A percentile compares a stretch with the other conserved stretches of the same genome.
Evolutionary conservation across 2,888 invertebrate genomes (phyloP).

Genomic region (Escarpia spicata): DNA sequence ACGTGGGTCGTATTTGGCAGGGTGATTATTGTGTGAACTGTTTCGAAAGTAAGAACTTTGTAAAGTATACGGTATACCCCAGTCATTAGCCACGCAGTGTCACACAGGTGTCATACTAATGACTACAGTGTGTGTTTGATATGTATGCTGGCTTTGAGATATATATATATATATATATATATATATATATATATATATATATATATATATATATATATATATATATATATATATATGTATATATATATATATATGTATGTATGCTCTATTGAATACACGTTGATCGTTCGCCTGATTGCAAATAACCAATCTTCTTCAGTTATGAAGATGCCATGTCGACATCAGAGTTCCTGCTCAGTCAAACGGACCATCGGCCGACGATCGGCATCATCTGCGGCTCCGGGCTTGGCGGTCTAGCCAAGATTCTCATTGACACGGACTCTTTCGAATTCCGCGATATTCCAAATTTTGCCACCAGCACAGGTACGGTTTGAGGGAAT

Average conservation of each 20-base stretch:
- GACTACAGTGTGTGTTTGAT: too few relatives aligned
- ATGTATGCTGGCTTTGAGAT: too few relatives aligned
- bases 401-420: constrained; percentile 87
- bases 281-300: not conserved
- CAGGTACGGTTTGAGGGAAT: constrained; percentile 58
- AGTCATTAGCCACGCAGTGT: not conserved
- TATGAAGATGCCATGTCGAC: constrained; percentile 63
- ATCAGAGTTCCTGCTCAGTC: constrained; percentile 78
- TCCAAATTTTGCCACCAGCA: constrained; percentile 90
- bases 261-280: not conserved
- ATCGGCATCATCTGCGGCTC: constrained; percentile 97
- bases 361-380: constrained; percentile 75
- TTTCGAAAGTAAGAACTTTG: too few relatives aligned
- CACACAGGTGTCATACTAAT: too few relatives aligned
- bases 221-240: too few relatives aligned
- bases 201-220: too few relatives aligned
- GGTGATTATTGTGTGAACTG: too few relatives aligned
- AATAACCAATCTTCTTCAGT: not conserved
- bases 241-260: too few relatives aligned
- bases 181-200: too few relatives aligned
- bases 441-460: constrained; percentile 87
- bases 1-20: too few relatives aligned
- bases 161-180: too few relatives aligned
- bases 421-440: constrained; percentile 76
- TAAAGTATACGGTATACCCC: too few relatives aligned